phyloP scores from a whole-genome alignment of 2,113 vertebrate species.

The Amphilophus citrinellus region DNA sequence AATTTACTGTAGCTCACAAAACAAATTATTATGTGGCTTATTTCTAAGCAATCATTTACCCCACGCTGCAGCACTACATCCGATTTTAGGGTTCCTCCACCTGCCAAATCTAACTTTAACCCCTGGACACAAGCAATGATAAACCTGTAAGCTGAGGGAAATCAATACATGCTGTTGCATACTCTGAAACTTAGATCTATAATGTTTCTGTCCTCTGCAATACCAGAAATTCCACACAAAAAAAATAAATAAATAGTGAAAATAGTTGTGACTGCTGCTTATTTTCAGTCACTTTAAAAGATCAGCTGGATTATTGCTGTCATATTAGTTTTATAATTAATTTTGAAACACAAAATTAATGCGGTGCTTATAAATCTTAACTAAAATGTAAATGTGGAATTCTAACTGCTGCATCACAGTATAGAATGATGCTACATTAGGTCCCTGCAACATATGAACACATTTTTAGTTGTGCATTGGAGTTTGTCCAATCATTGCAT shows the following conservation, averaged over 20 bases:
- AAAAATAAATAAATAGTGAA: too few species aligned
- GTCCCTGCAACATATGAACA: too few species aligned
- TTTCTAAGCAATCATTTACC: not conserved
- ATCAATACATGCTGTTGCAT: conserved; percentile 22
- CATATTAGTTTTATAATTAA: not conserved
- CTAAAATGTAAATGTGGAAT: not conserved
- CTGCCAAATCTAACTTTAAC: too few species aligned
- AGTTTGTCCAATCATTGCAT: too few species aligned
- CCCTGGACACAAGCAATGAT: conserved; percentile 17
- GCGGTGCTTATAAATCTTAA: too few species aligned
- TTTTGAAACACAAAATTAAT: conserved; percentile 7
- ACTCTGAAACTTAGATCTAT: conserved; percentile 11
- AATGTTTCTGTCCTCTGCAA: not conserved
- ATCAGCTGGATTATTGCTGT: not conserved
- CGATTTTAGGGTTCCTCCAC: not conserved
- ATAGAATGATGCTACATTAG: not conserved
- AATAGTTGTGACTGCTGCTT: not conserved
- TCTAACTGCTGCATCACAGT: not conserved
- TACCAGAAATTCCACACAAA: not conserved
- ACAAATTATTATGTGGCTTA: not conserved
- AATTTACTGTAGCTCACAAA: not conserved
- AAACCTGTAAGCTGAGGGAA: conserved; percentile 24
- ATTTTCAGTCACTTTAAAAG: not conserved
- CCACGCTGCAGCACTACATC: not conserved
- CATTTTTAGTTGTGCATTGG: too few species aligned